A percentile compares a stretch with the other conserved stretches of the same genome.
Conservation (phyloP, 1,140 invertebrate species). For the Lanistes nyassanus region DNA sequence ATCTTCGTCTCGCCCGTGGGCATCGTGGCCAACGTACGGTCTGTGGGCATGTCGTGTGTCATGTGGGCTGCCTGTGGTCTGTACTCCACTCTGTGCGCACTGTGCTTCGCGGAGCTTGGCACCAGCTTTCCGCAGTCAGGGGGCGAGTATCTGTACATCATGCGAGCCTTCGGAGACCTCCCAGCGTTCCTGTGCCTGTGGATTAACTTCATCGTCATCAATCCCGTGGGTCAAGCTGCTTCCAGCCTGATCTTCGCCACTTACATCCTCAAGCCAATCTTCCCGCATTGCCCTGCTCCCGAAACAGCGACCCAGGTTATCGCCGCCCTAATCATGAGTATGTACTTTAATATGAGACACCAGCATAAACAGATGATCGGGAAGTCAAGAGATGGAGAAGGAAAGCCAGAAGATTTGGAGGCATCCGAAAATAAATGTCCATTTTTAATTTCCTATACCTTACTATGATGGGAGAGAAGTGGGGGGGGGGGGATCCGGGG, state of each 20-base stretch:
- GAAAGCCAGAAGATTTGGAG: neutral
- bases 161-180: slow-evolving; percentile 80
- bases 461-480: neutral
- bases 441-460: no score
- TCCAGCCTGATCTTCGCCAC: slow-evolving; percentile 95
- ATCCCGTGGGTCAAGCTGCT: slow-evolving; percentile 93
- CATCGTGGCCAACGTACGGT: slow-evolving; percentile 82
- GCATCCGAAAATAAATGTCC: neutral
- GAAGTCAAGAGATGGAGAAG: neutral
- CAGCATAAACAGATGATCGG: neutral
- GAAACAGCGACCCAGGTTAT: slow-evolving; percentile 41
- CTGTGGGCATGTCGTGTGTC: slow-evolving; percentile 81
- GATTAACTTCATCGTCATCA: slow-evolving; percentile 74
- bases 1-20: slow-evolving; percentile 97
- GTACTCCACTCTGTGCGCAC: slow-evolving; percentile 79
- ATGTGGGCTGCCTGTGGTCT: slow-evolving; percentile 85
- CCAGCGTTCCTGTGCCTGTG: slow-evolving; percentile 94
- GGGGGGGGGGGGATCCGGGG: neutral
- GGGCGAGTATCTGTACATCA: slow-evolving; percentile 96
- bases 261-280: slow-evolving; percentile 92
- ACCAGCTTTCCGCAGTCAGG: slow-evolving; percentile 92
- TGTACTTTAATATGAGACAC: slow-evolving; percentile 26
- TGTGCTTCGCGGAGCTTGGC: slow-evolving; percentile 97
- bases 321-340: slow-evolving; percentile 54
- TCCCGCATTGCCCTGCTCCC: slow-evolving; percentile 67